Conservation (phyloP, 2,797 vertebrate genomes). For the Synanceia verrucosa region DNA sequence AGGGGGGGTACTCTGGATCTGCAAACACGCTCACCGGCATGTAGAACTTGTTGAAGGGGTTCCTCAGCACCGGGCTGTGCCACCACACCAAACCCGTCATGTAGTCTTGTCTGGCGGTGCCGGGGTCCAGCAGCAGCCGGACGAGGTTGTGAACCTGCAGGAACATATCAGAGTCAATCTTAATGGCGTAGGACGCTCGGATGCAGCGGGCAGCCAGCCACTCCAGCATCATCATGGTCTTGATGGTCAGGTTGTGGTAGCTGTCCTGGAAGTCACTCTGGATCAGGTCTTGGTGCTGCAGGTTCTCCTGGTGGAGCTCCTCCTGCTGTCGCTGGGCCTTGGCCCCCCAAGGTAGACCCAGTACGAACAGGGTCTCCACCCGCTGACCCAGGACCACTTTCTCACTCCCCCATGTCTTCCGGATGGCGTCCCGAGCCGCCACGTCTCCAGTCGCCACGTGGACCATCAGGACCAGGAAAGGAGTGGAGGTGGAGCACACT, state of each 20-base stretch:
- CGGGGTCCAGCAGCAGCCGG: conserved; percentile 36
- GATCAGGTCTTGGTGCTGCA: conserved; percentile 71
- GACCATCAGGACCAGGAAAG: conserved; percentile 82
- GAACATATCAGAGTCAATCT: conserved; percentile 64
- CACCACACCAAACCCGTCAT: conserved; percentile 91
- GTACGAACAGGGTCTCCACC: conserved; percentile 76
- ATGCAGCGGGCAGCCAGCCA: conserved; percentile 74
- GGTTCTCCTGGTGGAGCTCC: conserved; percentile 61
- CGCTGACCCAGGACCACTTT: conserved; percentile 57
- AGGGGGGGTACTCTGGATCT: conserved; percentile 88
- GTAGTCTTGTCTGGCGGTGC: conserved; percentile 81
- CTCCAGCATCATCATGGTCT: conserved; percentile 82
- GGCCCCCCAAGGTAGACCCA: conserved; percentile 54
- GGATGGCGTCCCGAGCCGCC: conserved; percentile 47
- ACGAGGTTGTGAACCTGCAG: conserved; percentile 57
- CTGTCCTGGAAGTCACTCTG: conserved; percentile 81
- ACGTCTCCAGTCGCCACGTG: conserved; percentile 31
- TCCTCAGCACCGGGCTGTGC: conserved; percentile 88
- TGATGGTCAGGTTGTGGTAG: conserved; percentile 83
- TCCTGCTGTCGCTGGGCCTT: conserved; percentile 43
- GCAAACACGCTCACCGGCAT: conserved; percentile 86
- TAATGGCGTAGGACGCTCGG: conserved; percentile 51
- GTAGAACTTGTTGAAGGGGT: conserved; percentile 86
- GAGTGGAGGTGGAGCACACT: conserved; percentile 49
- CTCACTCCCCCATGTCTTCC: conserved; percentile 83